Conservation (phyloP, 2,797 vertebrate genomes). For the Triplophysa bombifrons region DNA sequence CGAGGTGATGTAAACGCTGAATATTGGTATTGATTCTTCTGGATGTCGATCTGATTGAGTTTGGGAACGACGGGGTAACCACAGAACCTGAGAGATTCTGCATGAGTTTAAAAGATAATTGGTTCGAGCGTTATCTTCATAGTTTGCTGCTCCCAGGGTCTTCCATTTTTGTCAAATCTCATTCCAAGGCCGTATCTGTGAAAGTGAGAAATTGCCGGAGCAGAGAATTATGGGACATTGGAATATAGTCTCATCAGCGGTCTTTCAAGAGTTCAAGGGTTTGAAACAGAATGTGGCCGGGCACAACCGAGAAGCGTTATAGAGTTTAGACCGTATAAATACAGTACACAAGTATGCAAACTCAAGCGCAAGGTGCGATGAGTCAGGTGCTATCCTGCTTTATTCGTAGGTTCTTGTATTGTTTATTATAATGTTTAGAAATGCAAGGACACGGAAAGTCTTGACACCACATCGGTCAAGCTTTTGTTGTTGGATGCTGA, state of each 20-base stretch:
- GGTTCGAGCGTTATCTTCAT: conserved; percentile 59
- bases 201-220: conserved; percentile 71
- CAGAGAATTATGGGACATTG: conserved; percentile 73
- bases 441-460: too few species aligned
- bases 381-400: neutral
- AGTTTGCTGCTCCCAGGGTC: conserved; percentile 65
- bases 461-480: too few species aligned
- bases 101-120: conserved; percentile 9
- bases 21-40: neutral
- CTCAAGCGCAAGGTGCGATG: neutral
- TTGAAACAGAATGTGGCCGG: neutral
- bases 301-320: neutral
- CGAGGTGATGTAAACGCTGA: neutral
- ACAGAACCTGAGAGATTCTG: conserved; percentile 1
- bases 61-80: neutral
- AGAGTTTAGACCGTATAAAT: neutral
- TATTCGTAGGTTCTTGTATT: too few species aligned
- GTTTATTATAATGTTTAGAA: too few species aligned
- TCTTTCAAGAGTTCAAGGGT: conserved; percentile 57
- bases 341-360: neutral
- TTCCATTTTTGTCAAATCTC: conserved; percentile 77
- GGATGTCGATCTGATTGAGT: neutral
- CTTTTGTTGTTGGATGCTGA: conserved; percentile 19
- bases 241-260: conserved; percentile 80
- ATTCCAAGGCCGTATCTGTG: conserved; percentile 76